Evolutionary conservation across 2,888 invertebrate species (phyloP).

Genomic region (Eueremaeus valkanovi): DNA sequence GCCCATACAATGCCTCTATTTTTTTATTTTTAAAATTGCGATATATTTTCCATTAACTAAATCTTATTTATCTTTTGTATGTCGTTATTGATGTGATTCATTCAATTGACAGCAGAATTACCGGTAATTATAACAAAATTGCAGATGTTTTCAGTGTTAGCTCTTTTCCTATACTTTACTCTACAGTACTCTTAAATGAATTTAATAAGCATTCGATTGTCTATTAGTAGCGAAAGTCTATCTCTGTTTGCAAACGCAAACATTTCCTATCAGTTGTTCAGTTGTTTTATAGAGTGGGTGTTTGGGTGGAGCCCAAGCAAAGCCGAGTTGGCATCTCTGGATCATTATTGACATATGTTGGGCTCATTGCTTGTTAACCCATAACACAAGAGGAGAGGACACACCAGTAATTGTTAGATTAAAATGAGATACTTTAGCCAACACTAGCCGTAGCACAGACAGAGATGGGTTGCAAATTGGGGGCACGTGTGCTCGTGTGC

Average conservation of each 20-base stretch:
- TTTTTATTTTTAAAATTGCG: slow-evolving; percentile 7
- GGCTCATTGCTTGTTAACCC: slow-evolving; percentile 18
- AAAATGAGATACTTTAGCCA: neutral
- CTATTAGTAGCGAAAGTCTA: too few species aligned
- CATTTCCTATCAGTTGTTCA: too few species aligned
- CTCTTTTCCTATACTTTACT: too few species aligned
- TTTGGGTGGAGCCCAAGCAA: slow-evolving; percentile 17
- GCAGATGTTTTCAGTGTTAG: slow-evolving; percentile 7
- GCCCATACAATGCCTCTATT: neutral
- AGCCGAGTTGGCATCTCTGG: neutral
- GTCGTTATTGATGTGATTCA: neutral
- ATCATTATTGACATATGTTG: slow-evolving; percentile 16
- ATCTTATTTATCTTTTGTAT: slow-evolving; percentile 6
- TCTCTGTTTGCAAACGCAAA: too few species aligned
- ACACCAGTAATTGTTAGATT: slow-evolving; percentile 7
- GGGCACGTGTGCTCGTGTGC: neutral
- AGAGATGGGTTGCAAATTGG: slow-evolving; percentile 12
- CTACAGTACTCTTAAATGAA: too few species aligned
- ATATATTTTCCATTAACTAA: neutral
- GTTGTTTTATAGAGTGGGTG: slow-evolving; percentile 28
- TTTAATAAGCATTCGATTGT: too few species aligned
- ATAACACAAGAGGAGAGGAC: neutral
- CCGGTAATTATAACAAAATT: neutral
- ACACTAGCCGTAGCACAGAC: too few species aligned
- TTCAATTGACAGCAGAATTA: slow-evolving; percentile 19